Evolutionary conservation across 2,797 vertebrate genomes (phyloP), one percentile per base, ranked within the genome.

Genomic region (Enoplosus armatus): DNA sequence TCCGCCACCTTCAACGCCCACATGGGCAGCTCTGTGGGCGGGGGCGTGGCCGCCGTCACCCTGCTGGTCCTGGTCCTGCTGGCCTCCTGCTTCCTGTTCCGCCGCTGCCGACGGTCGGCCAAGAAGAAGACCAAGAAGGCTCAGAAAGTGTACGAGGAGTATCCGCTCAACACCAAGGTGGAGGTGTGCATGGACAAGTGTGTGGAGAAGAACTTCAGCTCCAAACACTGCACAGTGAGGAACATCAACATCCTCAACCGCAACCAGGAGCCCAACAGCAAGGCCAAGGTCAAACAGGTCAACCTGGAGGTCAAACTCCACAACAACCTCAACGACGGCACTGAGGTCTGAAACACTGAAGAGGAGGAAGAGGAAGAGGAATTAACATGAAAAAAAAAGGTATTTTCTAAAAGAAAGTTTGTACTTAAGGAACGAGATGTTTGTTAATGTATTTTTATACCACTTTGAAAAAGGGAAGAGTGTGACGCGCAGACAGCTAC

Each of bases 271-370:
- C 1, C 45, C 16, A 85, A 48, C 27, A 76, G 82, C 29, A 88
- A 87, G 10, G 87, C 95, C 67, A 97, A 95, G 88, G 95, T 96
- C 51, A 99, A 98, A 79, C 96, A 96, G 86, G 92, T 97, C 85
- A 99, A 98, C 89, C 92, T 98, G 87, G 96, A 98, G 87, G 96
- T 98, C 91, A 97, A 97, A 92, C 95, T 97, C 67, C 98, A 96
- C 85, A 99, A 97, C 94, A 98, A 98, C 87, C 93, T 99, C 82
- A 95, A 95, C 10, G 97, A 98, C 0, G 98, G 98, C 74, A 99
- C 98, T 0, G 98, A 99, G 91, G 98, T 99, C 84, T 99, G 94
- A 96, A 27, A 58, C 65, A 37, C 64, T 12, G 70, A 55, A 0
- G 10, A 11, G 35, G 39, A 39, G 0, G 0, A 29, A 33, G 7